A percentile compares a stretch with the other conserved stretches of the same genome.
These are phyloP conservation scores for Probaryconus sp. DNA, from an alignment of 1,140 invertebrate species.

Conservation along the genomic window DNA sequence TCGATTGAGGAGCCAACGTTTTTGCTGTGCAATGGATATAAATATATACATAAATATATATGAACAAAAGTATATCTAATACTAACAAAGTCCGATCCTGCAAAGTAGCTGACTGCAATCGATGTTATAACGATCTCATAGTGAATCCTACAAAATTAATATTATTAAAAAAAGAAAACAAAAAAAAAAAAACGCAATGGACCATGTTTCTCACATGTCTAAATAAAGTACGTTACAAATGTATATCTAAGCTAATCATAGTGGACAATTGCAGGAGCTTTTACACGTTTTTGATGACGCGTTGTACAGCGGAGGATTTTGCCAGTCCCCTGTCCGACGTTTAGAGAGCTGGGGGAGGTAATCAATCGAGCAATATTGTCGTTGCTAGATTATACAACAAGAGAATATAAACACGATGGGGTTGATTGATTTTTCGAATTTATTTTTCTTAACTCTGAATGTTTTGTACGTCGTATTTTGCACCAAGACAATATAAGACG, in stretches of 20 bases:
- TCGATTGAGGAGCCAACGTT: constrained; percentile 10
- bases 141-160: constrained; percentile 25
- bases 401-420: neutral
- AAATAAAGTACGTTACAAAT: constrained; percentile 62
- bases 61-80: constrained; percentile 17
- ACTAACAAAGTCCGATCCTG: constrained; percentile 52
- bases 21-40: constrained; percentile 28
- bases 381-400: neutral
- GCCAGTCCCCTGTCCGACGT: constrained; percentile 4
- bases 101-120: constrained; percentile 35
- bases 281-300: constrained; percentile 39
- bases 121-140: constrained; percentile 22
- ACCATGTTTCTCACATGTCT: constrained; percentile 72
- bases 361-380: neutral
- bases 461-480: constrained; percentile 51
- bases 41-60: constrained; percentile 28
- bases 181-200: constrained; percentile 62
- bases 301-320: constrained; percentile 20
- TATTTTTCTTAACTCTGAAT: constrained; percentile 27
- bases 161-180: constrained; percentile 18
- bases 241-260: constrained; percentile 39
- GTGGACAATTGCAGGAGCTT: constrained; percentile 28
- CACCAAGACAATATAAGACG: constrained; percentile 57
- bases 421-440: constrained; percentile 9
- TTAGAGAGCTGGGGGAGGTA: neutral